Evolutionary conservation across 1,140 invertebrate genomes (phyloP), one percentile per base, ranked within the genome.

Genomic region (Bacillus rossius): DNA sequence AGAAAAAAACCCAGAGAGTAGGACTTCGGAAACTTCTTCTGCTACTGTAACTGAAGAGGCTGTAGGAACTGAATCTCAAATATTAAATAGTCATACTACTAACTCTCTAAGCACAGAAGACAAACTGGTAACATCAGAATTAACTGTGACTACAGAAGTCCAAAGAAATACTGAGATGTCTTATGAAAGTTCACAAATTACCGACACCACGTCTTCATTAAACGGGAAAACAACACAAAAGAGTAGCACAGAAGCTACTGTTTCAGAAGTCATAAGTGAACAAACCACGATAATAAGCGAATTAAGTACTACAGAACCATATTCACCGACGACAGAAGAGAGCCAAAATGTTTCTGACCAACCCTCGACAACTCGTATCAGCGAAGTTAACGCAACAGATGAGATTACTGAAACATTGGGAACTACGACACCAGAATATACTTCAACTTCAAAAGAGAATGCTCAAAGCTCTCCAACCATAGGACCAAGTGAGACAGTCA

Each of bases 301-400:
- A 34, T 25, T 29, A 23, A 34, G 25, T 8, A 8, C 19, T 16
- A 17, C 48, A 14, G 16, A 20, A n/a, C 8, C 16, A 14, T 19
- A n/a, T 50, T n/a, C 29, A 34, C 29, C 29, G n/a, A 34, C 19
- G 62, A 67, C 58, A 61, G 64, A 10, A 61, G 56, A 54, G 59
- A 34, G 4, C 29, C 5, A 34, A 7, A 34, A 34, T 34, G 4
- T 34, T 7, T 7, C 29, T 34, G 29, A 34, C 4, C 29, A 4
- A 10, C 5, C 29, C 4, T 34, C 29, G 29, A 34, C 29, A 4
- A 34, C 47, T n/a, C 5, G 14, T 23, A 13, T 45, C 13, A 45
- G 4, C 50, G 49, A 22, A 20, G 49, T 17, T 5, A 26, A 5
- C n/a, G 14, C 43, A 38, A 50, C 16, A 45, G 43, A n/a, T n/a